Evolutionary conservation across 2,113 vertebrate species (phyloP).

Genomic region (Ciconia boyciana): DNA sequence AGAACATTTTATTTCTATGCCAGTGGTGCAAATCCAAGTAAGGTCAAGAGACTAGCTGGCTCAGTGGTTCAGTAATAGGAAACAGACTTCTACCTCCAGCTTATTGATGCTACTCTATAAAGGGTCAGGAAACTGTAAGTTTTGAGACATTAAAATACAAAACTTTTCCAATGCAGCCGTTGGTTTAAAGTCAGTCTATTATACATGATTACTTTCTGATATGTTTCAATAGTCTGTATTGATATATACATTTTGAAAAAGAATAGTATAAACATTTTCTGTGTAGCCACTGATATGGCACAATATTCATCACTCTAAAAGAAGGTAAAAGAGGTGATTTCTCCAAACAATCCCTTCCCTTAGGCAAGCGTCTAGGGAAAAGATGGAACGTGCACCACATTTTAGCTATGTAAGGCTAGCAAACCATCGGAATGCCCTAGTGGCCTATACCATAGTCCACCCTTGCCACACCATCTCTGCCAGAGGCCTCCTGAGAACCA

Average conservation of each 20-base stretch:
- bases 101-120: not conserved
- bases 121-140: not conserved
- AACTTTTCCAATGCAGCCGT: not conserved
- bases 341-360: not conserved
- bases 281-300: not conserved
- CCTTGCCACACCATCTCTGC: not conserved
- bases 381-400: not conserved
- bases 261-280: not conserved
- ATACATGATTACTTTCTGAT: not conserved
- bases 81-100: not conserved
- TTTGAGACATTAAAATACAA: not conserved
- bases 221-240: not conserved
- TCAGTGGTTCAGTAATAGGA: constrained; percentile 18
- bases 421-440: not conserved
- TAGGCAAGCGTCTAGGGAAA: not conserved
- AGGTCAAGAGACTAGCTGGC: constrained; percentile 16
- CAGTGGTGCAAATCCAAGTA: constrained; percentile 27
- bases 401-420: not conserved
- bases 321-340: not conserved
- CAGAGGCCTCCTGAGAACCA: not conserved
- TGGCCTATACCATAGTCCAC: not conserved
- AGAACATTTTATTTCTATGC: constrained; percentile 33
- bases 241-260: not conserved
- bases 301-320: not conserved
- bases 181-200: not conserved